phyloP scores from a whole-genome alignment of 2,797 vertebrate genomes.

The Ficedula albicollis region DNA sequence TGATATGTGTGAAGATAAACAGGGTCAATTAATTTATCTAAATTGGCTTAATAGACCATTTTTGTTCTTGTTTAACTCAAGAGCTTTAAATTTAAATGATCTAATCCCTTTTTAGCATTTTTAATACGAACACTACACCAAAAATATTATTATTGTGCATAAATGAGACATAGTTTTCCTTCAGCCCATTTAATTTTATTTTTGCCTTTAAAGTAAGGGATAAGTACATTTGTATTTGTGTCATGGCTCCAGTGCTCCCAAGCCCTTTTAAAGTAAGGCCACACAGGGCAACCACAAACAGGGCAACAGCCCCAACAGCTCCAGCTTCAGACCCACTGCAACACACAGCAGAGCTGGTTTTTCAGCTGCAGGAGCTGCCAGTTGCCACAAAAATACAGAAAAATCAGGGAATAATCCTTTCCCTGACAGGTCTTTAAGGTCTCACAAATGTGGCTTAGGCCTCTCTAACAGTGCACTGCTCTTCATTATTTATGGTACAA shows the following conservation, averaged over 20 bases:
- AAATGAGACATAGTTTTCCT: not conserved
- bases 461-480: not conserved
- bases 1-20: constrained; percentile 36
- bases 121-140: not conserved
- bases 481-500: not conserved
- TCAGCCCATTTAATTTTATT: constrained; percentile 10
- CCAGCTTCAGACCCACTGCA: not conserved
- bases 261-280: not conserved
- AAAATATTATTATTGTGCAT: not conserved
- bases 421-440: not conserved
- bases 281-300: not conserved
- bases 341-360: not conserved
- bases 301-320: not conserved
- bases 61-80: constrained; percentile 47
- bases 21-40: constrained; percentile 33
- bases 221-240: not conserved
- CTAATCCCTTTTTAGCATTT: not conserved
- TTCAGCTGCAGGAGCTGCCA: not conserved
- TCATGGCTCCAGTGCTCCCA: not conserved
- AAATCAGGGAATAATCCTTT: not conserved
- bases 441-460: not conserved
- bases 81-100: constrained; percentile 29
- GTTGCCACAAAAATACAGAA: not conserved
- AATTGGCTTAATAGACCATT: constrained; percentile 29
- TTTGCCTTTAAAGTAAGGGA: constrained; percentile 11